phyloP scores from a whole-genome alignment of 1,140 invertebrate genomes.

The silkworm (Bombyx mori) region ASM3026992v2 NC_085121.1:9061501-9062000 shows the following conservation, averaged over 20 bases:
- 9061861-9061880: conserved; percentile 40
- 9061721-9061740: conserved; percentile 42
- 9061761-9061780: conserved; percentile 49
- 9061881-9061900: conserved; percentile 41
- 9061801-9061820: conserved; percentile 45
- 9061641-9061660: conserved; percentile 9
- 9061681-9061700: conserved; percentile 53
- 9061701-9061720: conserved; percentile 50
- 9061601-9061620: not conserved
- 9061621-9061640: not conserved
- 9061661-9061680: conserved; percentile 57
- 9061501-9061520: not conserved
- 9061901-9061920: conserved; percentile 51
- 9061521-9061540: not conserved
- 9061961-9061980: too few relatives aligned
- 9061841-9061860: conserved; percentile 48
- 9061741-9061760: conserved; percentile 34
- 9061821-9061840: conserved; percentile 32
- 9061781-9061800: conserved; percentile 56
- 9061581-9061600: not conserved
- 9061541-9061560: not conserved
- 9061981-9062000: too few relatives aligned
- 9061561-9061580: not conserved
- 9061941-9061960: too few relatives aligned
- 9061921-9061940: too few relatives aligned